These are phyloP conservation scores for Cyaniris semiargus DNA, from an alignment of 2,888 invertebrate species.

Conservation along the genomic window DNA sequence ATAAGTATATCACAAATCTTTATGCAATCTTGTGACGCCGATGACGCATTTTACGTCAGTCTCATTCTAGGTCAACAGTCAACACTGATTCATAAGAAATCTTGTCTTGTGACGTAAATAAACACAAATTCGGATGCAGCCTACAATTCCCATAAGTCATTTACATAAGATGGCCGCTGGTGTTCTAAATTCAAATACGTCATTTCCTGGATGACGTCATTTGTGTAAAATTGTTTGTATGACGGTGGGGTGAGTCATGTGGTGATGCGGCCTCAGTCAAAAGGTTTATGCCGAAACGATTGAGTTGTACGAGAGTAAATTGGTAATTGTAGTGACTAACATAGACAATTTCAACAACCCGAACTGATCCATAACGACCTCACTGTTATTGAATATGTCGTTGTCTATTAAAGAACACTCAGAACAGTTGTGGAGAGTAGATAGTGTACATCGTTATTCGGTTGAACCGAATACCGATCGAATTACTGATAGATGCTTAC, in stretches of 20 bases:
- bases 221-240: slow-evolving; percentile 1
- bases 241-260: slow-evolving; percentile 1
- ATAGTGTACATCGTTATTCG: no score
- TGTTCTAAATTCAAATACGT: not conserved
- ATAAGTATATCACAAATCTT: not conserved
- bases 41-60: slow-evolving; percentile 9
- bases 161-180: not conserved
- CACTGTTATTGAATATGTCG: not conserved
- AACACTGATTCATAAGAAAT: slow-evolving; percentile 2
- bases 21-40: not conserved
- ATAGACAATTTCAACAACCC: not conserved
- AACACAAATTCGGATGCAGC: not conserved
- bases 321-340: not conserved
- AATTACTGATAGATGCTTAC: no score
- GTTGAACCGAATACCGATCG: no score
- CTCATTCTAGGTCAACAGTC: not conserved
- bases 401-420: no score
- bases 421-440: no score
- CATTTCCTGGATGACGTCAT: slow-evolving; percentile 6
- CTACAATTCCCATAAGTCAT: not conserved
- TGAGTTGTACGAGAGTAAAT: not conserved
- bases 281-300: not conserved
- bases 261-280: not conserved
- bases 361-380: not conserved
- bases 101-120: not conserved